Evolutionary conservation across 2,888 invertebrate species (phyloP), one percentile per base, ranked within the genome.

Genomic region (Noctua pronuba): DNA sequence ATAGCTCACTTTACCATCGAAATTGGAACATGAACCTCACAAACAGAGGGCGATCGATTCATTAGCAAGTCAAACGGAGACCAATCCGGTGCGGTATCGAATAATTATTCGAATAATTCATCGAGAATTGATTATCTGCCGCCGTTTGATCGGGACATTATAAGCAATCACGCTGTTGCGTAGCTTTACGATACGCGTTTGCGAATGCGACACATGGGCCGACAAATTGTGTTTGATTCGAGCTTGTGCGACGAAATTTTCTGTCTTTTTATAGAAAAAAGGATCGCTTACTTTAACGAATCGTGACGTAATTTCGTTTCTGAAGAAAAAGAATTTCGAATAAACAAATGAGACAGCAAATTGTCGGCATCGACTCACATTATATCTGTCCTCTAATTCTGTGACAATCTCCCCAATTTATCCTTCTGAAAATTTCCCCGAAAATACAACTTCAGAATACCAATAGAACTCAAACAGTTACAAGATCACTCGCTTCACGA

Each of bases 41-140:
- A 88, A 88, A 88, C 82, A 87, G 84, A 82, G 77, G 81, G 80
- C 77, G 73, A 82, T 79, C 84, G 83, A 81, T 82, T 88, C 89
- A 91, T 92, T 92, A 89, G 88, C 89, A 91, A 92, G 89, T 90
- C 89, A 89, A 90, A 87, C 83, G 68, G 73, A 55, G 38, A 75
- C 69, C 77, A 38, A 74, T 62, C 83, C 71, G 77, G 71, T 79
- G 75, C 55, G 79, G 72, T 77, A 83, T 87, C 84, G 80, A 79
- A 86, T 88, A 80, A 88, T 88, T 89, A 76, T 82, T 87, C 84
- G 80, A 79, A 86, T 88, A 80, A 88, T 88, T 89, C 77, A 86
- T 82, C 67, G 79, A 72, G 75, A 86, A 84, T 87, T 84, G 86
- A 88, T 89, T 88, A 87, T 83, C 84, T 85, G 58, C 55, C 75